Conservation (phyloP, 1,140 invertebrate genomes). For the Carcinoscorpius rotundicauda region DNA sequence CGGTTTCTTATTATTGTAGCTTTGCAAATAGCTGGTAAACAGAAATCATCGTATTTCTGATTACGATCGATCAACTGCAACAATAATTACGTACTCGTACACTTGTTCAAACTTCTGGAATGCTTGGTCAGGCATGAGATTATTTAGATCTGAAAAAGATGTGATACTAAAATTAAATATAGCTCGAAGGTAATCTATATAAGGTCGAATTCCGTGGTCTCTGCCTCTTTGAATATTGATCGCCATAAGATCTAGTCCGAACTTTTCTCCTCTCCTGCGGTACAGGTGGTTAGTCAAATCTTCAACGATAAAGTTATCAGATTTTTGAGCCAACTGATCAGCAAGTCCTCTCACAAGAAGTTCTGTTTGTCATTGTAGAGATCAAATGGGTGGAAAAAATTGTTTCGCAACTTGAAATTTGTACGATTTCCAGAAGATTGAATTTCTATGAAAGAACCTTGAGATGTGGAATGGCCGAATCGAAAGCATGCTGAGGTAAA, state of each 20-base stretch:
- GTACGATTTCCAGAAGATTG: slow-evolving; percentile 12
- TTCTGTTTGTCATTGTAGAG: slow-evolving; percentile 25
- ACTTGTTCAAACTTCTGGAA: slow-evolving; percentile 14
- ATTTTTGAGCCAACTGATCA: slow-evolving; percentile 38
- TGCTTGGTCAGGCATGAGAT: slow-evolving; percentile 12
- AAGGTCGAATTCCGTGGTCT: slow-evolving; percentile 33
- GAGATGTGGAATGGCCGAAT: slow-evolving; percentile 34
- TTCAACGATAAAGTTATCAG: slow-evolving; percentile 25
- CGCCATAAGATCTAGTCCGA: slow-evolving; percentile 32
- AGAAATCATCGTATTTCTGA: too few relatives aligned
- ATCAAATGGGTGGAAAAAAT: slow-evolving; percentile 24
- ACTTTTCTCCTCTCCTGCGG: slow-evolving; percentile 17
- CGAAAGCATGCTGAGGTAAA: slow-evolving; percentile 22
- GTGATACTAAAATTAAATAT: slow-evolving; percentile 20
- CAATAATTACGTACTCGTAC: slow-evolving; percentile 11
- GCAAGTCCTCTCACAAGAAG: slow-evolving; percentile 50
- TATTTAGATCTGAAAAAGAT: slow-evolving; percentile 18
- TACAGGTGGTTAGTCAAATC: slow-evolving; percentile 24
- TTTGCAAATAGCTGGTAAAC: too few relatives aligned
- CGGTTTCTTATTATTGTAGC: too few relatives aligned
- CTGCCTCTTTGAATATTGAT: slow-evolving; percentile 35
- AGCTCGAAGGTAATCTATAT: slow-evolving; percentile 24
- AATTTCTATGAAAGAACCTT: slow-evolving; percentile 18
- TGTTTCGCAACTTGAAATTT: slow-evolving; percentile 20
- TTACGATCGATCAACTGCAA: too few relatives aligned